Conservation (phyloP, 35 echinoderm and acorn worm genomes). For the Antedon bifida region DNA sequence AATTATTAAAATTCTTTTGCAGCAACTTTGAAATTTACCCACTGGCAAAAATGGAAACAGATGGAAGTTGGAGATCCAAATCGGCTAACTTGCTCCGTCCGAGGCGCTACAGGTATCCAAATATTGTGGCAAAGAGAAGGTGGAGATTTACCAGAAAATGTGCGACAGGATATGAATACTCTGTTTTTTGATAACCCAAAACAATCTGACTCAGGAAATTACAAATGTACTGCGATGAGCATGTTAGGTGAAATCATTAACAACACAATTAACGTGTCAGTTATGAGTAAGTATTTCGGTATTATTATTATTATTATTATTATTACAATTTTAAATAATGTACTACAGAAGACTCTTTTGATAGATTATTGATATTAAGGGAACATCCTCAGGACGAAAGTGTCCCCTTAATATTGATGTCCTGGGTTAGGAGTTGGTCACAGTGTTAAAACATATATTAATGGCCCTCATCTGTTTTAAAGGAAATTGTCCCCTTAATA, state of each 20-base stretch:
- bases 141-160: not conserved
- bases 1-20: too few relatives aligned
- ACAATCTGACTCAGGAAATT: conserved; percentile 53
- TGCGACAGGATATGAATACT: not conserved
- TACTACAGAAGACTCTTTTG: not conserved
- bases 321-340: not conserved
- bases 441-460: too few relatives aligned
- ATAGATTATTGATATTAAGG: not conserved
- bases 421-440: too few relatives aligned
- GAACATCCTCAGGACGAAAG: not conserved
- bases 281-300: conserved; percentile 38
- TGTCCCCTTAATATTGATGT: too few relatives aligned
- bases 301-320: not conserved
- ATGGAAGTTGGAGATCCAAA: not conserved
- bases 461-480: too few relatives aligned
- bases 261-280: conserved; percentile 45
- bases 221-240: conserved; percentile 48
- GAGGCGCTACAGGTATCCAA: not conserved
- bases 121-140: not conserved
- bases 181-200: conserved; percentile 47
- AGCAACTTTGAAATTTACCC: not conserved
- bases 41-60: not conserved
- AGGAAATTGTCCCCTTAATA: too few relatives aligned
- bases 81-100: not conserved
- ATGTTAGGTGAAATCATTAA: conserved; percentile 26